Percentiles rank a stretch among this genome's conserved stretches.
These are phyloP conservation scores for Lanistes nyassanus DNA, from an alignment of 1,140 invertebrate genomes.

Conservation along the genomic window DNA sequence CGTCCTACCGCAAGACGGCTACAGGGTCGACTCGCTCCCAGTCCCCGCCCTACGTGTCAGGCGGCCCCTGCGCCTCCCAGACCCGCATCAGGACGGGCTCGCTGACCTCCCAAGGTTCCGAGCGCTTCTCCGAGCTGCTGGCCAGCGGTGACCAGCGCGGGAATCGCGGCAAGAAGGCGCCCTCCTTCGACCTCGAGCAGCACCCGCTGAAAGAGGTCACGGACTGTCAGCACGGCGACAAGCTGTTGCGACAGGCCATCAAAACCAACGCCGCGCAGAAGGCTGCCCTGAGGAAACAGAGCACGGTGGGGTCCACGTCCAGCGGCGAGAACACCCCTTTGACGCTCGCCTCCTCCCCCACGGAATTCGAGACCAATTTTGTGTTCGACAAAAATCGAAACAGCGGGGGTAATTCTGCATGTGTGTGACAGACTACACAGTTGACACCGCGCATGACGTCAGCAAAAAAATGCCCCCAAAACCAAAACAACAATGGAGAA, in stretches of 20 bases:
- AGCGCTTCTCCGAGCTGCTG: background rate
- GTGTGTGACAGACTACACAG: background rate
- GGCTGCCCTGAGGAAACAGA: background rate
- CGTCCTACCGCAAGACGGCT: slow-evolving; percentile 19
- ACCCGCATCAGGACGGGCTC: slow-evolving; percentile 1
- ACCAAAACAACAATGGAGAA: too few relatives aligned
- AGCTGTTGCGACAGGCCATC: slow-evolving; percentile 15
- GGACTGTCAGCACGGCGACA: background rate
- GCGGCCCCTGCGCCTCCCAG: background rate
- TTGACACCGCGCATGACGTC: too few relatives aligned
- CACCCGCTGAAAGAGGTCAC: background rate
- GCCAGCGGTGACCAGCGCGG: background rate
- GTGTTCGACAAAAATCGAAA: slow-evolving; percentile 4
- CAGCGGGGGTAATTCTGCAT: background rate
- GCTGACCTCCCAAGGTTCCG: background rate
- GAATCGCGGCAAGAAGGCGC: slow-evolving; percentile 7
- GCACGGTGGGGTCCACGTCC: background rate
- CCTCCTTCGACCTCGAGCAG: background rate
- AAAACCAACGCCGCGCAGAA: background rate
- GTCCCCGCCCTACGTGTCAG: background rate
- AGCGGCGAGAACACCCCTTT: background rate
- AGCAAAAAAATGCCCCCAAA: too few relatives aligned
- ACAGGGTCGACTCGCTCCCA: background rate
- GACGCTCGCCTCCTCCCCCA: background rate
- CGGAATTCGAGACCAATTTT: background rate